A percentile compares a stretch with the other conserved stretches of the same genome.
These are phyloP conservation scores for Seriola dumerili DNA, from an alignment of 2,113 vertebrate species.

Conservation along the genomic window DNA sequence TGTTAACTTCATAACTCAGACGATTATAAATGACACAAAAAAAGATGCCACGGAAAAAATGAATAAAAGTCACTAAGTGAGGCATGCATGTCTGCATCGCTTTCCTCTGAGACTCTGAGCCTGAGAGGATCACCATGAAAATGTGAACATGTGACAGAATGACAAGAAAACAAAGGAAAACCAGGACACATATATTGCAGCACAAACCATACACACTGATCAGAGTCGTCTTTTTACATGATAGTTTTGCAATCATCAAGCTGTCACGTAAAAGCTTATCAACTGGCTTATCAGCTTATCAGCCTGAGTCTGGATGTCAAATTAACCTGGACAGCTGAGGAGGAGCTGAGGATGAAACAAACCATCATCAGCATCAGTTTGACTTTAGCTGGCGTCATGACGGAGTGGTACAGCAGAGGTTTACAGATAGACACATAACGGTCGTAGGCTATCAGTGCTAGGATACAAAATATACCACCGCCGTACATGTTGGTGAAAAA, in stretches of 20 bases:
- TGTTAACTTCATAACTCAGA: not conserved
- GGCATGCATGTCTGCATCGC: not conserved
- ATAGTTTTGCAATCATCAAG: not conserved
- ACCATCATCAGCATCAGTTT: not conserved
- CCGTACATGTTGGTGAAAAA: slow-evolving; percentile 1
- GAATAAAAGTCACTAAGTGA: not conserved
- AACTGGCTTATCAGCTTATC: not conserved
- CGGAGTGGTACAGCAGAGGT: slow-evolving; percentile 5
- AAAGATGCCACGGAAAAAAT: not conserved
- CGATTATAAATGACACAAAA: slow-evolving; percentile 1
- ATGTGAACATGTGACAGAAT: slow-evolving; percentile 9
- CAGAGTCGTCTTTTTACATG: not conserved
- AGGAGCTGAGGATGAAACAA: not conserved
- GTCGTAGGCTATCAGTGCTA: slow-evolving; percentile 1
- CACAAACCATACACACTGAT: not conserved
- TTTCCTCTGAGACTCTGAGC: not conserved
- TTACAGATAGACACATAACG: slow-evolving; percentile 15
- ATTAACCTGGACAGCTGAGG: not conserved
- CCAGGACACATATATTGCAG: not conserved
- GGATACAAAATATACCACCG: not conserved
- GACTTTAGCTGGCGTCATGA: slow-evolving; percentile 1
- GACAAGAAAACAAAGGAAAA: not conserved
- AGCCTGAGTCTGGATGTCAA: not conserved
- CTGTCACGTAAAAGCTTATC: not conserved
- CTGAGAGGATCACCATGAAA: not conserved